Evolutionary conservation across 2,888 invertebrate genomes (phyloP).

Genomic region (Pollenia angustigena): DNA sequence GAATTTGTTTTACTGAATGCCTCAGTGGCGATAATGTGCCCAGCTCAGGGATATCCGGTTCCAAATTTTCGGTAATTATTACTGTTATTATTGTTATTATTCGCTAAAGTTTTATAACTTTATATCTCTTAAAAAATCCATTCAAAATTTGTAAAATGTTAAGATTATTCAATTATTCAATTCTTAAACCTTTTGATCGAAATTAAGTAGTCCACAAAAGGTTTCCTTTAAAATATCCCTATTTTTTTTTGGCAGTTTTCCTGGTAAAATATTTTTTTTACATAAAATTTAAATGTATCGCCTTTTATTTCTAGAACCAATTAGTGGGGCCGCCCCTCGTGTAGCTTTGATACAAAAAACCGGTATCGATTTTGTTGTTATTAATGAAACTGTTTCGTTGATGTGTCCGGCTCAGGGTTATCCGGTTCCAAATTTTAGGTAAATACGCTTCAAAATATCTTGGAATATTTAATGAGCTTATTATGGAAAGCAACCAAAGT

Average conservation of each 20-base stretch:
- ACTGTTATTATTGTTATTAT: background rate
- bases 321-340: constrained; percentile 89
- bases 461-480: too few species aligned
- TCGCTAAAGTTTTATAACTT: too few species aligned
- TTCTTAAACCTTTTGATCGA: too few species aligned
- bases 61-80: constrained; percentile 86
- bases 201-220: too few species aligned
- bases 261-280: too few species aligned
- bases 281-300: too few species aligned
- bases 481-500: too few species aligned
- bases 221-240: too few species aligned
- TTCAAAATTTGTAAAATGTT: too few species aligned
- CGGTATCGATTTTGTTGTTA: constrained; percentile 78
- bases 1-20: constrained; percentile 76
- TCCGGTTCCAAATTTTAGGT: constrained; percentile 87
- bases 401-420: constrained; percentile 87
- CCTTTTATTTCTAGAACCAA: constrained; percentile 85
- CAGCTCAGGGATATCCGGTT: constrained; percentile 88
- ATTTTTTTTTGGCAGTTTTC: too few species aligned
- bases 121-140: too few species aligned
- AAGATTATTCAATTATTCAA: too few species aligned
- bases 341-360: constrained; percentile 85
- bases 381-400: constrained; percentile 84
- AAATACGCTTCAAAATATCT: constrained; percentile 72
- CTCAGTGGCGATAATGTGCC: constrained; percentile 86